These are phyloP conservation scores for Lamprotornis superbus DNA, from an alignment of 2,113 vertebrate species.

Conservation along the genomic window DNA sequence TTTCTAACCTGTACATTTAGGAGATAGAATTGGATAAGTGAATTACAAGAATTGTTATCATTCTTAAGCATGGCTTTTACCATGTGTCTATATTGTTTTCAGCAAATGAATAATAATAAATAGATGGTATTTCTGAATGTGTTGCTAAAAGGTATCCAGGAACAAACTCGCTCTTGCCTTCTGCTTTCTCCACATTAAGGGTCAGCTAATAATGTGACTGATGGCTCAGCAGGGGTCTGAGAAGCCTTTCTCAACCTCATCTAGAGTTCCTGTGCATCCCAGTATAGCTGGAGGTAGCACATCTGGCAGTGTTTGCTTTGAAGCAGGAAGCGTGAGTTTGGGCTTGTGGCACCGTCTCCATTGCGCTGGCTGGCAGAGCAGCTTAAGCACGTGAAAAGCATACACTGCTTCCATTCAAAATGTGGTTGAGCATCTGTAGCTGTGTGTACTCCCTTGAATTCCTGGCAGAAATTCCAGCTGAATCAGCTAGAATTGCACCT, in stretches of 20 bases:
- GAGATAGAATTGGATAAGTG: neutral
- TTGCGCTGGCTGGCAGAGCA: constrained; percentile 20
- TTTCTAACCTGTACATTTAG: neutral
- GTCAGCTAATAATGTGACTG: neutral
- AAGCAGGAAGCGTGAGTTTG: constrained; percentile 1
- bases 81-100: neutral
- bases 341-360: neutral
- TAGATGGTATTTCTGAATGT: neutral
- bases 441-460: constrained; percentile 3
- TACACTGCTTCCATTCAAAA: constrained; percentile 34
- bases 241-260: neutral
- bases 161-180: neutral
- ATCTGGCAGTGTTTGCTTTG: constrained; percentile 38
- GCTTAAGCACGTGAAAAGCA: neutral
- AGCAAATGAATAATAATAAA: neutral
- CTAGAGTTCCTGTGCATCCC: neutral
- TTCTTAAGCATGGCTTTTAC: neutral
- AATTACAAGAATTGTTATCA: neutral
- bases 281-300: neutral
- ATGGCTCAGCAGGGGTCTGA: constrained; percentile 11
- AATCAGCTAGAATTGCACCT: constrained; percentile 59
- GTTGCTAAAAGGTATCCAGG: neutral
- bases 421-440: constrained; percentile 48
- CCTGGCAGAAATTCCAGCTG: constrained; percentile 56
- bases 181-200: neutral